Percentiles rank a stretch among this genome's conserved stretches.
These are phyloP conservation scores for Triplophysa dalaica DNA, from an alignment of 2,113 vertebrate genomes.

Conservation along the genomic window DNA sequence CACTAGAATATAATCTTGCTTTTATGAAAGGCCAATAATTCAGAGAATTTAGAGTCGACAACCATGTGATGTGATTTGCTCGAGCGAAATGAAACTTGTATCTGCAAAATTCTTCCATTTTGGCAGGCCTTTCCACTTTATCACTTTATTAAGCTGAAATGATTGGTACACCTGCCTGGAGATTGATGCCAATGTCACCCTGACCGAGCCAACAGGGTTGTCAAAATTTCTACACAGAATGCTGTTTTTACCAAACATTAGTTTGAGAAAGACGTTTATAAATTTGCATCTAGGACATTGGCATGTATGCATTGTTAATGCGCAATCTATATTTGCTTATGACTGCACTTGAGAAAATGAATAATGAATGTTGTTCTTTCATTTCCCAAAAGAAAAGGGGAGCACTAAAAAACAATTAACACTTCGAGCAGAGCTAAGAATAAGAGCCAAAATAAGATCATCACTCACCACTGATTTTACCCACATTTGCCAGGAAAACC, in stretches of 20 bases:
- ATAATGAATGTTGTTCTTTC: constrained; percentile 60
- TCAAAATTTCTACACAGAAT: background rate
- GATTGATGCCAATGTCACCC: constrained; percentile 2
- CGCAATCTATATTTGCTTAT: constrained; percentile 34
- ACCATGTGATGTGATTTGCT: constrained; percentile 21
- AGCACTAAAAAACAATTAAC: constrained; percentile 65
- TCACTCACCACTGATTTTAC: constrained; percentile 50
- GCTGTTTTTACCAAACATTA: background rate
- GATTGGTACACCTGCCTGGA: constrained; percentile 26
- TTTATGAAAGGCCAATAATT: constrained; percentile 6
- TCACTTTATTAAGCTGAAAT: background rate
- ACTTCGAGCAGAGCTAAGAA: constrained; percentile 58
- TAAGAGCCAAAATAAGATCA: constrained; percentile 52
- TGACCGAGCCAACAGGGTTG: background rate
- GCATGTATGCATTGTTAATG: constrained; percentile 54
- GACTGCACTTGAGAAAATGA: constrained; percentile 48
- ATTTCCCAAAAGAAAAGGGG: constrained; percentile 49
- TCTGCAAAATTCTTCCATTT: constrained; percentile 16
- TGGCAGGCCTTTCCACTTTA: constrained; percentile 6
- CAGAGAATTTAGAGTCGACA: background rate
- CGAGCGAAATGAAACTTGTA: constrained; percentile 19
- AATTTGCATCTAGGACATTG: constrained; percentile 23
- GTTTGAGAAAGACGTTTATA: constrained; percentile 1
- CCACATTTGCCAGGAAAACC: background rate
- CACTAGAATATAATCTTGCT: background rate